phyloP scores from a whole-genome alignment of 2,113 vertebrate genomes.

The Cyanistes caeruleus region DNA sequence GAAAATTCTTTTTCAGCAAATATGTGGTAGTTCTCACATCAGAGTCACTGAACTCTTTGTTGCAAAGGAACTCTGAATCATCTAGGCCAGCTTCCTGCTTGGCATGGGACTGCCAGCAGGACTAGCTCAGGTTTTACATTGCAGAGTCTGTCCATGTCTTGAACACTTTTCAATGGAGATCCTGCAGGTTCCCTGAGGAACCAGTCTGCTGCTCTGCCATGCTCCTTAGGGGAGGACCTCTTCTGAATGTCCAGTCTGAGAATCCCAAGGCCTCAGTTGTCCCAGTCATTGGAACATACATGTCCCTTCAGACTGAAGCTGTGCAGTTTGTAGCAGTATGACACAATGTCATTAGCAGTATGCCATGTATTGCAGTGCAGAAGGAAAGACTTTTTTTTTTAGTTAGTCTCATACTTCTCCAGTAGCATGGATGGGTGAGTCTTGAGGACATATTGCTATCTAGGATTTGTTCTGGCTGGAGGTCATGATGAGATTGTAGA shows the following conservation, averaged over 20 bases:
- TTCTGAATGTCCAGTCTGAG: neutral
- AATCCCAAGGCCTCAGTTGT: neutral
- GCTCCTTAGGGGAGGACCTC: neutral
- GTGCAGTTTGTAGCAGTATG: neutral
- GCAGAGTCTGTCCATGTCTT: accelerated
- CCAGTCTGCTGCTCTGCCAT: neutral
- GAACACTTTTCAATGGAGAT: neutral
- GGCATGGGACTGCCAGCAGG: neutral
- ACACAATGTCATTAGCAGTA: accelerated
- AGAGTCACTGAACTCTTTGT: neutral
- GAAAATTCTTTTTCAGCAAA: neutral
- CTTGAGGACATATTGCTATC: neutral
- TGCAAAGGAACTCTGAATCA: neutral
- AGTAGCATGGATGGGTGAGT: neutral
- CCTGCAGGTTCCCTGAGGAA: neutral
- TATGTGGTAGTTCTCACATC: neutral
- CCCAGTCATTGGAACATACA: neutral
- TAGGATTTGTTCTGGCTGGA: neutral
- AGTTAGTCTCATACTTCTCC: neutral
- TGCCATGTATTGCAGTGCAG: neutral
- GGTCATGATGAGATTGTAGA: neutral
- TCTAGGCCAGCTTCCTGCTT: neutral
- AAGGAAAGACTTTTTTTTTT: neutral
- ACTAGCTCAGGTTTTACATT: neutral
- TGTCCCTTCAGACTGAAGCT: neutral